A percentile compares a stretch with the other conserved stretches of the same genome.
Evolutionary conservation across 2,113 vertebrate species (phyloP).

Genomic region (Ptychochromis oligacanthus): DNA sequence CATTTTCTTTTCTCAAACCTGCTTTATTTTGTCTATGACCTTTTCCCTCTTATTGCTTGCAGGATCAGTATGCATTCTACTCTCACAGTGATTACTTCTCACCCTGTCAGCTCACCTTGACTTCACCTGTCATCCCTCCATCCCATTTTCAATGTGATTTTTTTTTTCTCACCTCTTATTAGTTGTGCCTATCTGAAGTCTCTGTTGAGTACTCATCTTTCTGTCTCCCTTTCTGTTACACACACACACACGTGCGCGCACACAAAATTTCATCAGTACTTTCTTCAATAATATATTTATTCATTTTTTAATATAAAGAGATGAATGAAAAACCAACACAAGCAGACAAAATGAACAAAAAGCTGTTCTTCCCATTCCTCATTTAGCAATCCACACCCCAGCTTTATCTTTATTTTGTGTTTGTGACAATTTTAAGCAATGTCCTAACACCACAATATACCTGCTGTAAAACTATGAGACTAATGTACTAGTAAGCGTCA

Average conservation of each 20-base stretch:
- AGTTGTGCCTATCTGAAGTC: slow-evolving; percentile 65
- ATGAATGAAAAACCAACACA: neutral
- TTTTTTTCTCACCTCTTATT: slow-evolving; percentile 73
- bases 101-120: slow-evolving; percentile 78
- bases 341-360: neutral
- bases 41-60: slow-evolving; percentile 61
- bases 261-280: neutral
- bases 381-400: neutral
- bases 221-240: slow-evolving; percentile 13
- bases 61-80: slow-evolving; percentile 68
- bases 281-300: neutral
- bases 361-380: neutral
- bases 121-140: slow-evolving; percentile 77
- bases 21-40: slow-evolving; percentile 62
- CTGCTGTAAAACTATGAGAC: neutral
- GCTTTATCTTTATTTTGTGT: neutral
- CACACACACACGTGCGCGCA: neutral
- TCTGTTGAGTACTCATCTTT: slow-evolving; percentile 36
- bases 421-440: neutral
- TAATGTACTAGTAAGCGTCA: neutral
- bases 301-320: neutral
- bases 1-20: slow-evolving; percentile 47
- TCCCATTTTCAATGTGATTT: slow-evolving; percentile 73
- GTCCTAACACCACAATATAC: neutral
- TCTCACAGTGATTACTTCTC: slow-evolving; percentile 77